phyloP scores from a whole-genome alignment of 2,888 invertebrate species.

The Automeris io region DNA sequence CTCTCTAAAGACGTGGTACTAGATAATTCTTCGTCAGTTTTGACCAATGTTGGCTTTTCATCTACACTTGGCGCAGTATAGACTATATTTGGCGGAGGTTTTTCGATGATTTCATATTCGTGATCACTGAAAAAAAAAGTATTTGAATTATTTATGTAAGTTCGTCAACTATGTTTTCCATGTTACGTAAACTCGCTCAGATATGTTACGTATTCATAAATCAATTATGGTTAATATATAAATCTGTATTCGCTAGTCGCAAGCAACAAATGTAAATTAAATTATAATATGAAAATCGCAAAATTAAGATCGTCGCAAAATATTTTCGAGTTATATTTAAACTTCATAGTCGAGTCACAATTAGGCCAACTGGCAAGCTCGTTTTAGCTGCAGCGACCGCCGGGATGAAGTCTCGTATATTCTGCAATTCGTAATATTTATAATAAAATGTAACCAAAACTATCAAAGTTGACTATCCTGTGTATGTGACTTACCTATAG shows the following conservation, averaged over 20 bases:
- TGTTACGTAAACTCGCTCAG: constrained; percentile 28
- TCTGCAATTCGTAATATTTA: constrained; percentile 44
- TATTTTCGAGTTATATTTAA: constrained; percentile 62
- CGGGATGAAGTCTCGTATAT: constrained; percentile 55
- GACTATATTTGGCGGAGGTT: constrained; percentile 73
- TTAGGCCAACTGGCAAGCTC: constrained; percentile 71
- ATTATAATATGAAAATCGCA: constrained; percentile 39
- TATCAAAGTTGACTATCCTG: constrained; percentile 31
- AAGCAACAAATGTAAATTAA: constrained; percentile 18
- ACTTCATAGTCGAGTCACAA: constrained; percentile 63
- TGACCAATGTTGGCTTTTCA: constrained; percentile 45
- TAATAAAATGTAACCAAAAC: constrained; percentile 49
- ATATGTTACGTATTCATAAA: constrained; percentile 9
- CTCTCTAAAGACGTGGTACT: constrained; percentile 69
- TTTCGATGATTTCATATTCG: constrained; percentile 93
- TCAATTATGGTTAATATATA: constrained; percentile 11
- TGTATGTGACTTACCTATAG: constrained; percentile 54
- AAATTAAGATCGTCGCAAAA: constrained; percentile 40
- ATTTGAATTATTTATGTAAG: neutral
- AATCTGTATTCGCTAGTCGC: constrained; percentile 33
- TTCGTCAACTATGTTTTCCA: neutral
- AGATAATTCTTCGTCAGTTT: constrained; percentile 70
- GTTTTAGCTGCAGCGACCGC: constrained; percentile 72
- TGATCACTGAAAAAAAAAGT: constrained; percentile 85
- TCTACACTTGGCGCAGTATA: constrained; percentile 55